Percentiles rank a stretch among this genome's conserved stretches.
phyloP scores from a whole-genome alignment of 2,797 vertebrate species.

The Sciurus vulgaris region DNA sequence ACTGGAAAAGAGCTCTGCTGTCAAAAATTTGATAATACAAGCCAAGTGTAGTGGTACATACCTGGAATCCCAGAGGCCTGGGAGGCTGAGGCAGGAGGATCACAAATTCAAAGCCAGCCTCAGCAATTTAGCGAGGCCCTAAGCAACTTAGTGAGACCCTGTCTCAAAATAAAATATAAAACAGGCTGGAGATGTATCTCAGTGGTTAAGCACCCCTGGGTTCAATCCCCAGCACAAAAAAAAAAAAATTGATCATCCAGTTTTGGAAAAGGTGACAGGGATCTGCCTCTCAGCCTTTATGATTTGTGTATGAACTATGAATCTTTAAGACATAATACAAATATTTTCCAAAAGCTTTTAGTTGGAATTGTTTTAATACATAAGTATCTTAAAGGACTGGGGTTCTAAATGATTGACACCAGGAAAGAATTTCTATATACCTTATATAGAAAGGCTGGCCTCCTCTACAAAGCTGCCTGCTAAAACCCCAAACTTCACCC shows the following conservation, averaged over 20 bases:
- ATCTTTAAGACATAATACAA: background rate
- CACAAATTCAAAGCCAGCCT: too few relatives aligned
- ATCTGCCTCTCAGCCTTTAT: background rate
- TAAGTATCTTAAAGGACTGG: background rate
- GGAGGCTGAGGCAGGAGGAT: too few relatives aligned
- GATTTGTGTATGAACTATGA: too few relatives aligned
- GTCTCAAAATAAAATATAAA: too few relatives aligned
- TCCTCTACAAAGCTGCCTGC: background rate
- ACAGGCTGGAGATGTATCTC: too few relatives aligned
- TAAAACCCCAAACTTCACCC: background rate
- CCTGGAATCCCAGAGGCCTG: too few relatives aligned
- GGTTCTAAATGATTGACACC: background rate
- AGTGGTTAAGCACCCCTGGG: too few relatives aligned
- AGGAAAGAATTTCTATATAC: background rate
- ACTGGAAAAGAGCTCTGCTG: background rate
- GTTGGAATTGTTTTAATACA: background rate
- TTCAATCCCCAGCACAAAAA: too few relatives aligned
- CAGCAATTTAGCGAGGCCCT: too few relatives aligned
- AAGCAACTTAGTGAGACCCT: too few relatives aligned
- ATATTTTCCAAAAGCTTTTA: background rate
- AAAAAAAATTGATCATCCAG: background rate
- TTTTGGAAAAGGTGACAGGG: background rate
- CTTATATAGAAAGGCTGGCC: background rate
- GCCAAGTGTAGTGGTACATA: accelerated
- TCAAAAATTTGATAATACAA: background rate